Base-by-base conservation (phyloP, 1,140 invertebrate genomes). In the Branchinecta lynchi region DNA sequence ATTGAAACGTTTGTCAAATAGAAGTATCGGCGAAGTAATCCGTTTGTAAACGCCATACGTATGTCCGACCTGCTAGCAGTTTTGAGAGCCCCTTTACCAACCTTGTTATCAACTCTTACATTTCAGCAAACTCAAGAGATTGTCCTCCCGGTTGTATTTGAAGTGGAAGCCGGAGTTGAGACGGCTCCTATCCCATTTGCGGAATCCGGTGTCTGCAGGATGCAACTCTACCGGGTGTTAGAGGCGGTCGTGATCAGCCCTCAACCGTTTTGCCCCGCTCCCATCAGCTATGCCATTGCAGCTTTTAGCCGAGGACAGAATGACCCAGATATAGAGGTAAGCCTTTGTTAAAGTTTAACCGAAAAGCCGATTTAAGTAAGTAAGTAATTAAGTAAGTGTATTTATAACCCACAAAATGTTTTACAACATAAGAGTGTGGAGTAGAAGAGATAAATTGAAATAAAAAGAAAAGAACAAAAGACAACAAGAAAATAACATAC, bases 241-340 rank as follows among this genome's bases (percentile, higher is more conserved):
- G 44, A 44, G 32, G 66, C 43, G 21, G 21, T 70, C 32, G 65
- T 70, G 32, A 12, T 70, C 3, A 66, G 69, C 66, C 69, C 69
- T 5, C 65, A 44, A 66, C 66, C 69, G 3, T 17, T 43, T 8
- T 66, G 69, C 65, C 66, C 60, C 17, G 20, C 69, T 12, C 69
- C 69, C 7, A 9, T 66, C 45, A 43, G 45, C 44, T 70, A 70
- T 20, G 69, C 69, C n/a, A 44, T 66, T 17, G 60, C 65, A n/a
- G n/a, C 66, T 12, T 68, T 70, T 44, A 70, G n/a, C 20, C 32
- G 20, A 5, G 69, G 69, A 21, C 15, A 44, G 66, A 66, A 70
- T 66, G 69, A 70, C 46, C 69, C 69, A 21, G 45, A 66, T n/a
- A n/a, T 70, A 20, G 69, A 70, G 69, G 69, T 70, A 66, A 43